A percentile compares a stretch with the other conserved stretches of the same genome.
phyloP scores from a whole-genome alignment of 2,113 vertebrate species.

The Galbula dea region DNA sequence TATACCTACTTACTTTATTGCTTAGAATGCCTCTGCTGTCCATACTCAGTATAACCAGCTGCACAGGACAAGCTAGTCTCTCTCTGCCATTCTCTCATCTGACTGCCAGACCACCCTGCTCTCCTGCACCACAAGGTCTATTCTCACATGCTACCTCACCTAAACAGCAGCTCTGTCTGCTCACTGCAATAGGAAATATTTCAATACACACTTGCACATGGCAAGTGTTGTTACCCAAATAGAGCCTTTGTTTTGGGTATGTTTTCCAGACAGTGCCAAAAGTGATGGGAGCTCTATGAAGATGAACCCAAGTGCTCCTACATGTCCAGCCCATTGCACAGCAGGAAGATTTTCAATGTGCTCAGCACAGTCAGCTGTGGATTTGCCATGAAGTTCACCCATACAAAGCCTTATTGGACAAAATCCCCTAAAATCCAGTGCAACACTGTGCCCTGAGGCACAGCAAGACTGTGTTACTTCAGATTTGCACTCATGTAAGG shows the following conservation, averaged over 20 bases:
- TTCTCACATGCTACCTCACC: not conserved
- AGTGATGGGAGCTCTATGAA: not conserved
- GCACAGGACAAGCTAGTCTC: not conserved
- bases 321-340: not conserved
- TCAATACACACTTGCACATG: not conserved
- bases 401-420: not conserved
- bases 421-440: not conserved
- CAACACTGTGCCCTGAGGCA: not conserved
- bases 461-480: not conserved
- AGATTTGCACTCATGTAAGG: not conserved
- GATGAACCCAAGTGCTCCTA: not conserved
- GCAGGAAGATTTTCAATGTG: not conserved
- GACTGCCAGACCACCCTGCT: not conserved
- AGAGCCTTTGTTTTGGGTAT: not conserved
- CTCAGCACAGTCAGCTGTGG: not conserved
- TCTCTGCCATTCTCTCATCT: not conserved
- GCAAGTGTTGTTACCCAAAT: not conserved
- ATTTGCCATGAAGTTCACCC: not conserved
- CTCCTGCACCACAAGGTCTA: not conserved
- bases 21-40: not conserved
- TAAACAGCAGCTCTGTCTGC: not conserved
- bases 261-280: not conserved
- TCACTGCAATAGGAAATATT: not conserved
- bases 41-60: not conserved
- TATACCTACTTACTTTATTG: not conserved